Base-by-base conservation (phyloP, 2,113 vertebrate species). In the Excalfactoria chinensis region DNA sequence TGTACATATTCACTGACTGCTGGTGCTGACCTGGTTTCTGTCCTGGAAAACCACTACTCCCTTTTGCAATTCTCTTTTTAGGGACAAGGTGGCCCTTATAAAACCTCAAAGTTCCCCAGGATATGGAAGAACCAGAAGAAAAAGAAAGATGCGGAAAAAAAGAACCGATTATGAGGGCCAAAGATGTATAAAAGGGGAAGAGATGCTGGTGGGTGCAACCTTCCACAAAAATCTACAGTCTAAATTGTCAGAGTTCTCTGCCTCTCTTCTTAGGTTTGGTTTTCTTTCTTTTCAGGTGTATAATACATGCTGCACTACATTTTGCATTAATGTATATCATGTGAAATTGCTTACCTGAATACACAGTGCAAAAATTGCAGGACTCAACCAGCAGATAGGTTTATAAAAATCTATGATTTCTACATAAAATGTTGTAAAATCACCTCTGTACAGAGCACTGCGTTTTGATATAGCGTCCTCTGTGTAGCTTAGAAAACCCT, bases 261-360 rank as follows among this genome's bases (percentile, higher is more conserved):
- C 30, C 58, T 4, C 18, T 84, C 16, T 77, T 90, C 82, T 69
- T 35, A 63, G 88, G 58, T 81, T 59, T 25, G 25, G 71, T 43
- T 56, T 64, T 59, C 58, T 88, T 82, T 86, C 48, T 92, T 78
- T 84, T 59, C 41, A 49, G 44, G 19, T 13, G 12, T 25, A 59
- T 37, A 55, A 41, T 34, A n/a, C 0, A 2, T 23, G 6, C n/a
- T 72, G 76, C 11, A 40, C 23, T 41, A 44, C 51, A 60, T 72
- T 84, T 69, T 75, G 28, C 84, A 53, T 60, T 88, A 77, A 91
- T 25, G 51, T 86, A 17, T 48, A 68, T 34, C 2, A 1, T 48
- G 30, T 82, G 80, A 84, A 88, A 86, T 60, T 72, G 44, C 37
- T 82, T 82, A 66, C 59, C 79, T 92, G 62, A 84, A 89, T 72